Percentiles rank a stretch among this genome's conserved stretches.
phyloP scores from a whole-genome alignment of 2,888 invertebrate species.

The Orchesellides sinensis region DNA sequence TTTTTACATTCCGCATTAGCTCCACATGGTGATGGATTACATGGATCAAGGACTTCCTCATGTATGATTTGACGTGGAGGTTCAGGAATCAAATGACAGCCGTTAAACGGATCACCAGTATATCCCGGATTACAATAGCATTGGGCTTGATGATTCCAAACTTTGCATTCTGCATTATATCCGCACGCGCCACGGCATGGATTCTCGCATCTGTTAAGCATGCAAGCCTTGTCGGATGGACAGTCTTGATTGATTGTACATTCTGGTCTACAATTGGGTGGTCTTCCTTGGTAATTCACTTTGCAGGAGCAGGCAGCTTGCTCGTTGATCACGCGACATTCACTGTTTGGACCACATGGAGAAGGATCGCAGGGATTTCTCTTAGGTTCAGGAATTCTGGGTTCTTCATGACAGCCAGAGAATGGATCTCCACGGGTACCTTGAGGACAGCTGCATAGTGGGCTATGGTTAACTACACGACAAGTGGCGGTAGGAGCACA shows the following conservation, averaged over 20 bases:
- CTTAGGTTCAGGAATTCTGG: conserved; percentile 4
- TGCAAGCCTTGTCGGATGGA: conserved; percentile 66
- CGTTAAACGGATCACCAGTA: conserved; percentile 75
- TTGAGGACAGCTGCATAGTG: conserved; percentile 72
- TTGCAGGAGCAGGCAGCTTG: conserved; percentile 72
- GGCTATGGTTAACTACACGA: conserved; percentile 66
- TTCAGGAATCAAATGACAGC: conserved; percentile 77
- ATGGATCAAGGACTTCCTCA: conserved; percentile 80
- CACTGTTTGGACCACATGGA: conserved; percentile 77
- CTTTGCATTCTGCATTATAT: conserved; percentile 76
- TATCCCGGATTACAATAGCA: conserved; percentile 80
- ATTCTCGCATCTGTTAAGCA: conserved; percentile 88
- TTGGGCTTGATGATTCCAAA: conserved; percentile 67
- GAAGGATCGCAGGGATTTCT: conserved; percentile 70
- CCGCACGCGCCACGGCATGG: conserved; percentile 91
- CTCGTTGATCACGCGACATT: conserved; percentile 68
- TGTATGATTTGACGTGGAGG: conserved; percentile 20
- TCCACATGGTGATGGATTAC: conserved; percentile 90
- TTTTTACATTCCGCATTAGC: conserved; percentile 79
- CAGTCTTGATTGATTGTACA: conserved; percentile 66
- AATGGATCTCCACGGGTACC: conserved; percentile 75
- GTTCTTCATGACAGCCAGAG: conserved; percentile 40
- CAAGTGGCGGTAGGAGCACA: conserved; percentile 64
- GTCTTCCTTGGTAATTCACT: conserved; percentile 63
- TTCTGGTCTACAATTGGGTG: conserved; percentile 68